Conservation (phyloP, 2,113 vertebrate species). For the Podarcis cretensis region DNA sequence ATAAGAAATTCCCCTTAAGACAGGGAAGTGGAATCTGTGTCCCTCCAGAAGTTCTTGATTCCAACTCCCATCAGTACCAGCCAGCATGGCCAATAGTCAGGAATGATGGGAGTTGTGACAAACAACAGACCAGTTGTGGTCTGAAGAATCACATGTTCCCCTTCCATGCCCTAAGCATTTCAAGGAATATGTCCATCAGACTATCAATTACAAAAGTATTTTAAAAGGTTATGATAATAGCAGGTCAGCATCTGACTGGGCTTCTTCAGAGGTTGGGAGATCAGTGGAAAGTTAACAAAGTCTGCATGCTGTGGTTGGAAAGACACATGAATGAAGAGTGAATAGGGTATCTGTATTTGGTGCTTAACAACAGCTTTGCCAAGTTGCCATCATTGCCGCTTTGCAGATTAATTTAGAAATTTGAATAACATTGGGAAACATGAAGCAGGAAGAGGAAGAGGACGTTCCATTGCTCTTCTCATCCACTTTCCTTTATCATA, state of each 20-base stretch:
- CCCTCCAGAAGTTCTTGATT: too few species aligned
- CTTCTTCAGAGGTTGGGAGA: constrained; percentile 24
- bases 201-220: not conserved
- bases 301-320: constrained; percentile 41
- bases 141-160: too few species aligned
- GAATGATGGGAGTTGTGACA: too few species aligned
- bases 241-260: not conserved
- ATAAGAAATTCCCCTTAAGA: too few species aligned
- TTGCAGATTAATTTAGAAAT: constrained; percentile 67
- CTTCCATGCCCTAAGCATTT: not conserved
- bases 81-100: too few species aligned
- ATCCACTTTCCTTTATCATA: constrained; percentile 34
- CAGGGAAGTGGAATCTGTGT: too few species aligned
- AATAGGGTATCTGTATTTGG: constrained; percentile 35
- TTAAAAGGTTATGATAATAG: constrained; percentile 16
- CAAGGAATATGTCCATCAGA: not conserved
- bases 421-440: constrained; percentile 57
- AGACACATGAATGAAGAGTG: not conserved
- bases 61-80: too few species aligned
- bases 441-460: constrained; percentile 11
- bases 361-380: constrained; percentile 33
- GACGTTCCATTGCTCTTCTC: constrained; percentile 25
- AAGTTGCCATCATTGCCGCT: not conserved
- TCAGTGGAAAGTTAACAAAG: constrained; percentile 36
- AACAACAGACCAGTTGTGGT: too few species aligned